Conservation (phyloP, 2,113 vertebrate species). For the Limnothrissa miodon region DNA sequence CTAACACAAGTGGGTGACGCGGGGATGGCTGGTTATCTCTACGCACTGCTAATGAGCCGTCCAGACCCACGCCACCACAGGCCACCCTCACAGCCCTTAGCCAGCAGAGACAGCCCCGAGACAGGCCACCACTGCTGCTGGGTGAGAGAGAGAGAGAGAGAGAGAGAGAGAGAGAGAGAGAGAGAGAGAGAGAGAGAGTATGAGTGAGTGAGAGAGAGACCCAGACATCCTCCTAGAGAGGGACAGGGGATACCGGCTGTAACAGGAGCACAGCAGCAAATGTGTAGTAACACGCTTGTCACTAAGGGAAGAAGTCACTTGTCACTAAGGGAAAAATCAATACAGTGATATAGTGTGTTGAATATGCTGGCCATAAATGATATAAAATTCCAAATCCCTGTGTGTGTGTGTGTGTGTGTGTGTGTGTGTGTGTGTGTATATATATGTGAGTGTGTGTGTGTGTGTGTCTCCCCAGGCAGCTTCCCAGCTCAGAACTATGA, state of each 20-base stretch:
- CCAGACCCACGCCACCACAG: conserved; percentile 50
- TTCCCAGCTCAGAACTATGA: too few species aligned
- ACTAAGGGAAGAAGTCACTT: too few species aligned
- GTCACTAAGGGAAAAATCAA: too few species aligned
- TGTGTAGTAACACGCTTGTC: too few species aligned
- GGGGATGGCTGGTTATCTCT: conserved; percentile 64
- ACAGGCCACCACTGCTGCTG: not conserved
- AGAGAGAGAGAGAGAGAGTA: not conserved
- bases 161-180: not conserved
- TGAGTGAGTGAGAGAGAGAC: not conserved
- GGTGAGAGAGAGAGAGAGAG: not conserved
- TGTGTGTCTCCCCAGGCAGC: too few species aligned
- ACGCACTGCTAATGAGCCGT: conserved; percentile 67
- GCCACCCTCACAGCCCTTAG: conserved; percentile 32
- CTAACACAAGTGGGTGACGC: conserved; percentile 57
- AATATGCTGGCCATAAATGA: not conserved
- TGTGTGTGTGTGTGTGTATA: too few species aligned
- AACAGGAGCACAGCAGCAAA: not conserved
- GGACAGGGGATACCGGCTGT: too few species aligned
- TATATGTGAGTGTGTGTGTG: too few species aligned
- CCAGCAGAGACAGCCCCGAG: conserved; percentile 7
- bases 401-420: too few species aligned
- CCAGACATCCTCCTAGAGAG: too few species aligned
- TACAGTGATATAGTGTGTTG: too few species aligned
- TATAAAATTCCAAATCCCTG: not conserved